phyloP scores from a whole-genome alignment of 2,113 vertebrate species.

The Cebidichthys violaceus region DNA sequence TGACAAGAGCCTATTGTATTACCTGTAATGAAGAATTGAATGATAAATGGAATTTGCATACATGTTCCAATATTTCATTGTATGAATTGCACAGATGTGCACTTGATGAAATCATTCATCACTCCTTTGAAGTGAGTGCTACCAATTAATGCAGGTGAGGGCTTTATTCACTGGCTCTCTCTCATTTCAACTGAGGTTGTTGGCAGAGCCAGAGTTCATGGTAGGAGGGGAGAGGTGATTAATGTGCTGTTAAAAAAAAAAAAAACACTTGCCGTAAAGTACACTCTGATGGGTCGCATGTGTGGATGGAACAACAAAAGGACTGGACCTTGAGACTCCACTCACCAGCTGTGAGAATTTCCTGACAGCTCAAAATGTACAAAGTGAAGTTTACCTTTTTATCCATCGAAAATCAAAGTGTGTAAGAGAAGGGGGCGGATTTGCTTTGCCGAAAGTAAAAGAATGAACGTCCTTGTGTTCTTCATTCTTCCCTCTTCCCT shows the following conservation, averaged over 20 bases:
- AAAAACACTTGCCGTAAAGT: slow-evolving; percentile 24
- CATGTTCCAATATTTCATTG: slow-evolving; percentile 33
- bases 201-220: slow-evolving; percentile 56
- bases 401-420: slow-evolving; percentile 34
- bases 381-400: slow-evolving; percentile 7
- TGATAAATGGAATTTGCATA: slow-evolving; percentile 67
- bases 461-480: slow-evolving; percentile 6
- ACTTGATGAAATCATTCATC: slow-evolving; percentile 80
- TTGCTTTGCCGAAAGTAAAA: slow-evolving; percentile 13
- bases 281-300: slow-evolving; percentile 11
- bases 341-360: slow-evolving; percentile 12
- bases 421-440: slow-evolving; percentile 7
- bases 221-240: slow-evolving; percentile 69
- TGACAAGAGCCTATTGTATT: slow-evolving; percentile 42
- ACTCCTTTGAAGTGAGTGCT: slow-evolving; percentile 66
- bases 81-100: slow-evolving; percentile 64
- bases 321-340: slow-evolving; percentile 44
- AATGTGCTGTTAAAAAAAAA: slow-evolving; percentile 60
- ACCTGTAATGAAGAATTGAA: slow-evolving; percentile 44
- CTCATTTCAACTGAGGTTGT: slow-evolving; percentile 47
- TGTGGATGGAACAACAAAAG: slow-evolving; percentile 36
- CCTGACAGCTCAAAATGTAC: slow-evolving; percentile 13
- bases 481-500: neutral
- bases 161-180: slow-evolving; percentile 51
- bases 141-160: slow-evolving; percentile 74